These are phyloP conservation scores for Chrysaora quinquecirrha DNA, from an alignment of 30 jellyfish, hydroid and myxozoan species.

Conservation along the genomic window DNA sequence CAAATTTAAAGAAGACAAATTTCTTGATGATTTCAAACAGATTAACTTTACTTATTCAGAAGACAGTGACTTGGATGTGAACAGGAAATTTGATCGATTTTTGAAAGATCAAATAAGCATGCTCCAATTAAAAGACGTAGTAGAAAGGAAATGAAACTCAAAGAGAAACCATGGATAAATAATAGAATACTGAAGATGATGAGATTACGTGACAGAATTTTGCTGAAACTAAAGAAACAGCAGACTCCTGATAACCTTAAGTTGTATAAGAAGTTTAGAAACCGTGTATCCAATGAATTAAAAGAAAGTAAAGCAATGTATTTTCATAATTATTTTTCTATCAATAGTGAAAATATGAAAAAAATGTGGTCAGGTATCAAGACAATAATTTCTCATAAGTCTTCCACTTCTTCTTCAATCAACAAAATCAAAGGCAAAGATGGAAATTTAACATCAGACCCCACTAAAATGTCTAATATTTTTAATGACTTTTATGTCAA, in stretches of 20 bases:
- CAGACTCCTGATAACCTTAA: constrained; percentile 10
- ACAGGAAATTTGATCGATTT: not conserved
- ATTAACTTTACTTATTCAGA: constrained; percentile 1
- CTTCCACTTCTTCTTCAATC: not conserved
- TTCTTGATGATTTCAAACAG: not conserved
- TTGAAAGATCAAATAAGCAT: constrained; percentile 9
- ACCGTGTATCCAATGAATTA: constrained; percentile 35
- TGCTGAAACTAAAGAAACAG: constrained; percentile 47
- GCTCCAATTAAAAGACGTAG: constrained; percentile 4
- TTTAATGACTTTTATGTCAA: constrained; percentile 16
- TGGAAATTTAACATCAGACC: constrained; percentile 8
- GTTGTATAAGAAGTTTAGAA: constrained; percentile 39
- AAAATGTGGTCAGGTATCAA: constrained; percentile 22
- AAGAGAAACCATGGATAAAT: constrained; percentile 62
- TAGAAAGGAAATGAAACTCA: constrained; percentile 40
- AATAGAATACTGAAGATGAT: constrained; percentile 45
- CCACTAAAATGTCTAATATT: constrained; percentile 1
- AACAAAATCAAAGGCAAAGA: constrained; percentile 33
- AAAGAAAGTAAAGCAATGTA: constrained; percentile 42
- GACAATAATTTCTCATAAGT: no score
- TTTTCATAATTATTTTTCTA: constrained; percentile 21
- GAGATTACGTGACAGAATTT: constrained; percentile 41
- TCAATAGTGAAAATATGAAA: constrained; percentile 38
- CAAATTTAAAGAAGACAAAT: not conserved
- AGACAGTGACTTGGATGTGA: not conserved